Conservation (phyloP, 2,888 invertebrate genomes). For the Iselma pallidipennis region DNA sequence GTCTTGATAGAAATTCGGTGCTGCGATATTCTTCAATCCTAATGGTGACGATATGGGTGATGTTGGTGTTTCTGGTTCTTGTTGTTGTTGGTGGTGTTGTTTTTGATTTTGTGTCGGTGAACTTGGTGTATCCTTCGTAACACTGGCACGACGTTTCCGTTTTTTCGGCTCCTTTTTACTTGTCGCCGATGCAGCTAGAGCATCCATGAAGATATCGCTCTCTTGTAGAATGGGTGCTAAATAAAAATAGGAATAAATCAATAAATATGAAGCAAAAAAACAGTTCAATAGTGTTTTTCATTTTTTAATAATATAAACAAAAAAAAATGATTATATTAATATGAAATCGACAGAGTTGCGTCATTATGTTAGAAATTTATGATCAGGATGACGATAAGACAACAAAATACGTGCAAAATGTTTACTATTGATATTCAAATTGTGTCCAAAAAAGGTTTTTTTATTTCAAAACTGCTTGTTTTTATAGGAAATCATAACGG, state of each 20-base stretch:
- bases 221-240: conserved; percentile 79
- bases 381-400: not conserved
- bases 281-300: not conserved
- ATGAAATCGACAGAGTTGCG: conserved; percentile 5
- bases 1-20: conserved; percentile 87
- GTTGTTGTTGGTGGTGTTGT: not conserved
- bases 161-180: conserved; percentile 76
- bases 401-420: not conserved
- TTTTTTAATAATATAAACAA: not conserved
- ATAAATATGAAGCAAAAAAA: not conserved
- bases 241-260: conserved; percentile 11
- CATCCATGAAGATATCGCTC: conserved; percentile 94
- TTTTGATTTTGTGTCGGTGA: conserved; percentile 51
- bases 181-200: conserved; percentile 77
- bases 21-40: conserved; percentile 59
- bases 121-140: conserved; percentile 63
- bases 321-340: not conserved
- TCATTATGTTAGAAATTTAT: not conserved
- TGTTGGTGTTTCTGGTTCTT: conserved; percentile 37
- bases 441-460: too few relatives aligned
- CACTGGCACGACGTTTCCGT: conserved; percentile 73
- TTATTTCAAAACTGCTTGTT: too few relatives aligned
- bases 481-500: too few relatives aligned
- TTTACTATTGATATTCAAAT: not conserved
- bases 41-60: conserved; percentile 46